These are phyloP conservation scores for Silurus asotus DNA, from an alignment of 2,113 vertebrate genomes.

Conservation along the genomic window DNA sequence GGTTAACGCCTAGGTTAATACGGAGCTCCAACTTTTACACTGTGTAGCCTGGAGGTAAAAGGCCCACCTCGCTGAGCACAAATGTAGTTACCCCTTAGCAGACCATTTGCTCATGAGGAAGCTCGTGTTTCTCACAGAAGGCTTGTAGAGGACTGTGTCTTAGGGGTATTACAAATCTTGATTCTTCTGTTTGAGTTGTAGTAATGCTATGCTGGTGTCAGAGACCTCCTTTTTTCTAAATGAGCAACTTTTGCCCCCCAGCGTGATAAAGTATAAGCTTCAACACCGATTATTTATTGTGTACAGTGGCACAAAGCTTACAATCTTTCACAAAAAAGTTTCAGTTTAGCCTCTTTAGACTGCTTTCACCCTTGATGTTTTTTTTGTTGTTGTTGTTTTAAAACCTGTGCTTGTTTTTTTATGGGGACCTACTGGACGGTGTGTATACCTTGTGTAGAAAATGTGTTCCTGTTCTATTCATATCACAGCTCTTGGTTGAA, in stretches of 20 bases:
- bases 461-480: conserved; percentile 40
- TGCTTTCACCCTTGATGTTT: neutral
- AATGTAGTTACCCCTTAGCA: conserved; percentile 67
- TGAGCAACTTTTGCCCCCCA: conserved; percentile 46
- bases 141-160: neutral
- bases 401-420: neutral
- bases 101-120: neutral
- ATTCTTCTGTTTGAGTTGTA: conserved; percentile 45
- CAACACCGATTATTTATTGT: conserved; percentile 53
- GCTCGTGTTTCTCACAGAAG: neutral
- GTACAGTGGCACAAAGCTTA: conserved; percentile 16
- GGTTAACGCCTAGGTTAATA: conserved; percentile 75
- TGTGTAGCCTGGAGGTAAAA: conserved; percentile 66
- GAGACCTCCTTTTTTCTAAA: conserved; percentile 54
- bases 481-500: neutral
- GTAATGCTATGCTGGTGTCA: conserved; percentile 54
- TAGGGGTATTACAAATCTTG: conserved; percentile 46
- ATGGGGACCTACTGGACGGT: neutral
- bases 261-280: conserved; percentile 49
- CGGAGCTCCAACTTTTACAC: conserved; percentile 63
- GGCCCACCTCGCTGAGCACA: conserved; percentile 63
- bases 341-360: neutral
- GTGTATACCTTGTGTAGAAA: neutral
- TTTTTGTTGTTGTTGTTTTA: neutral
- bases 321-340: neutral